Base-by-base conservation (phyloP, 2,113 vertebrate genomes). In the Takifugu flavidus region DNA sequence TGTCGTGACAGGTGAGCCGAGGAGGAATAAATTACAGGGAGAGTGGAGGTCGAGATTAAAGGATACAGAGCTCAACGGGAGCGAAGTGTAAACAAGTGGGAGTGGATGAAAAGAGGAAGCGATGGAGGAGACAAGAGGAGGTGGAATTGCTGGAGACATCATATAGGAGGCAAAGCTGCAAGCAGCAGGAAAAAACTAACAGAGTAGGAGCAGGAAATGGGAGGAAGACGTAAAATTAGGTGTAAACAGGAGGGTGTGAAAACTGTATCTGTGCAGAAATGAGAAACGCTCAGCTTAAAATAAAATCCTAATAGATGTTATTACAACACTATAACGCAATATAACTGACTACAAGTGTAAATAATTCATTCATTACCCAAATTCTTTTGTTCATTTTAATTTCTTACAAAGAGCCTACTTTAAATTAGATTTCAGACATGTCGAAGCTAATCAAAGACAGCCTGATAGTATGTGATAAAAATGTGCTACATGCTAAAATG, bases 1-100 rank as follows among this genome's bases (percentile, higher is more conserved):
- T 59, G 78, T 73, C 28, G 43, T 85, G 87, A 87, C 83, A 88
- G 82, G 87, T 88, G 81, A 84, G 83, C 72, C 62, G 70, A 77
- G 71, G 72, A 80, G 83, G 78, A 87, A 82, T 82, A 82, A 77
- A 84, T 88, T 84, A 88, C 60, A 65, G 78, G 55, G 74, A 66
- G 55, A 72, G 55, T 1, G 31, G 59, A 65, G 50, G 57, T 14
- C 15, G 64, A 82, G 79, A 83, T 82, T 73, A 78, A 82, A 82
- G 69, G 45, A 51, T 39, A 39, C 34, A 10, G 25, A 59, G 45
- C 72, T 58, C 62, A 54, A 14, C 13, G 45, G 2, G 14, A 54
- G 69, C 77, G 63, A 74, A 58, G 39, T 27, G 68, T 81, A 73
- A 86, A 86, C 65, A 83, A 78, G 74, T 67, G 62, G 70, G 59